phyloP scores from a whole-genome alignment of 1,140 invertebrate species.

The Capitella teleta region DNA sequence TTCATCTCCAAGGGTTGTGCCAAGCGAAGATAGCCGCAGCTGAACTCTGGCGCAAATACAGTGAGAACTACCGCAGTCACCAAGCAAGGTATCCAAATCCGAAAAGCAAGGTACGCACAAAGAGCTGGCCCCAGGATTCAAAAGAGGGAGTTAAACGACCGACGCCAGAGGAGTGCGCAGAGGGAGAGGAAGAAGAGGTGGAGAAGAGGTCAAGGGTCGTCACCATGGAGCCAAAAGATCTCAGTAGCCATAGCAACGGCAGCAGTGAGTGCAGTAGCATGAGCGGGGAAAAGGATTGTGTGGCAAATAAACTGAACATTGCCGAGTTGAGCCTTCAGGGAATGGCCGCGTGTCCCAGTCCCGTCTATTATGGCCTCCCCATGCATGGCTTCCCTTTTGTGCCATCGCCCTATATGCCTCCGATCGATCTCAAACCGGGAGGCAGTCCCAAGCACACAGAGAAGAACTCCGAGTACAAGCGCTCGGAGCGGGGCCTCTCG shows the following conservation, averaged over 20 bases:
- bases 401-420: too few relatives aligned
- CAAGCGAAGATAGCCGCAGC: slow-evolving; percentile 16
- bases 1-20: slow-evolving; percentile 10
- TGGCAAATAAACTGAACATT: too few relatives aligned
- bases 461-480: slow-evolving; percentile 5
- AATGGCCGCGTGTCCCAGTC: too few relatives aligned
- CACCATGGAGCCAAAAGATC: too few relatives aligned
- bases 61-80: slow-evolving; percentile 13
- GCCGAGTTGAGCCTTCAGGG: too few relatives aligned
- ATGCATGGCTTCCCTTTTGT: too few relatives aligned
- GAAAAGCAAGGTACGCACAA: not conserved
- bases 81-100: slow-evolving; percentile 13
- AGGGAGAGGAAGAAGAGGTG: not conserved
- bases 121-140: not conserved
- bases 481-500: slow-evolving; percentile 8
- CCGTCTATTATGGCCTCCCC: too few relatives aligned
- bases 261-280: not conserved
- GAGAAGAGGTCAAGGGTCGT: too few relatives aligned
- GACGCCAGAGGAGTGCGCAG: not conserved
- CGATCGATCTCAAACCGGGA: too few relatives aligned
- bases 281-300: not conserved
- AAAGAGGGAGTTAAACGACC: not conserved
- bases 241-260: not conserved
- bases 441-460: too few relatives aligned
- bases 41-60: slow-evolving; percentile 17